These are phyloP conservation scores for Melanogrammus aeglefinus DNA, from an alignment of 2,797 vertebrate species.

Conservation along the genomic window DNA sequence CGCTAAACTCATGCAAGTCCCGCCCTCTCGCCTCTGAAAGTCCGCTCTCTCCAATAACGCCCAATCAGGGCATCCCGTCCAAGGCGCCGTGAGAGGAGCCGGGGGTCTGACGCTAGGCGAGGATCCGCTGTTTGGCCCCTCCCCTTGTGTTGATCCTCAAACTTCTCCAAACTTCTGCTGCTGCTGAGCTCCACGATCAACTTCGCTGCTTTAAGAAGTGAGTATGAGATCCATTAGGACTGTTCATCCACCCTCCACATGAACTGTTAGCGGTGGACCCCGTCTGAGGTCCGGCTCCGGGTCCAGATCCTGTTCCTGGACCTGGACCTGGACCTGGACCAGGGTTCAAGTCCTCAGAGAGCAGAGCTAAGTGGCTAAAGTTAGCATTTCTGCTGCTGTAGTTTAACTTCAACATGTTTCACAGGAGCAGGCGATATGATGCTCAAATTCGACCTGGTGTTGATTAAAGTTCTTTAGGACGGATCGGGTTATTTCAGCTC, in stretches of 20 bases:
- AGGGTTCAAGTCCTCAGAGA: neutral
- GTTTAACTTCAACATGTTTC: neutral
- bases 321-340: neutral
- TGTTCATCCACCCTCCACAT: neutral
- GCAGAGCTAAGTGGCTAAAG: constrained; percentile 1
- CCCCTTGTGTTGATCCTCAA: neutral
- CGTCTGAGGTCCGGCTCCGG: too few relatives aligned
- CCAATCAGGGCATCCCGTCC: neutral
- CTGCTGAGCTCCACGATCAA: neutral
- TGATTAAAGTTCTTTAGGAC: too few relatives aligned
- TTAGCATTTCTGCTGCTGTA: neutral
- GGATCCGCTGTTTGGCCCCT: neutral
- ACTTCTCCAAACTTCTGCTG: neutral
- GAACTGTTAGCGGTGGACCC: neutral
- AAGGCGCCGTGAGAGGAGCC: neutral
- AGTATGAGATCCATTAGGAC: neutral
- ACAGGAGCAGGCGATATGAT: too few relatives aligned
- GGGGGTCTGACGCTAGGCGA: neutral
- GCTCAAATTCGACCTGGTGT: neutral
- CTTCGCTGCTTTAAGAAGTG: neutral
- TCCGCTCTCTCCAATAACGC: neutral
- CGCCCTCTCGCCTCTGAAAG: neutral
- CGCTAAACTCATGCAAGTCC: neutral
- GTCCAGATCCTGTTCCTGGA: neutral
- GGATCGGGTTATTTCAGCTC: neutral